Evolutionary conservation across 2,888 invertebrate species (phyloP).

Genomic region (Cyclophora punctaria): DNA sequence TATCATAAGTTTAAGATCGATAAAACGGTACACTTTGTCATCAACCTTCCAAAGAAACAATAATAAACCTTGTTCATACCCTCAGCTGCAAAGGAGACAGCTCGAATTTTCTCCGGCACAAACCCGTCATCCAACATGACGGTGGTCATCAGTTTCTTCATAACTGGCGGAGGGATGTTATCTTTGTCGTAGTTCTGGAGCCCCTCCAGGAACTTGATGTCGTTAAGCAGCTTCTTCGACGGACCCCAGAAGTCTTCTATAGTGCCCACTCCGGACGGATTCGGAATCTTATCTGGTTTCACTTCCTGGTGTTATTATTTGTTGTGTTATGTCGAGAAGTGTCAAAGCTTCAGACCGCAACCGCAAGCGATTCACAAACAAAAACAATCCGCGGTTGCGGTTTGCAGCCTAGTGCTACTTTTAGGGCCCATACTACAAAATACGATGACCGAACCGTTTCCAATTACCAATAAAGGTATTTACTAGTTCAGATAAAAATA

Average conservation of each 20-base stretch:
- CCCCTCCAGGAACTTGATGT: conserved; percentile 92
- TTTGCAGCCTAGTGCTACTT: too few species aligned
- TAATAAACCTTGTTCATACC: conserved; percentile 54
- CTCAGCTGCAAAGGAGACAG: conserved; percentile 92
- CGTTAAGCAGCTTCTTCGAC: conserved; percentile 90
- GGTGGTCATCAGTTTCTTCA: conserved; percentile 87
- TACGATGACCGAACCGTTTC: too few species aligned
- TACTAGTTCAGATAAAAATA: too few species aligned
- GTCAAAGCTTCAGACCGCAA: too few species aligned
- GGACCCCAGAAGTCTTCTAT: conserved; percentile 96
- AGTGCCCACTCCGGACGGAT: conserved; percentile 87
- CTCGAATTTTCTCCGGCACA: conserved; percentile 91
- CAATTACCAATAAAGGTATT: too few species aligned
- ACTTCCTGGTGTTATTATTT: conserved; percentile 73
- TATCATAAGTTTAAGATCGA: background rate
- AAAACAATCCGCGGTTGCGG: too few species aligned
- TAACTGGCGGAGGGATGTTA: conserved; percentile 88
- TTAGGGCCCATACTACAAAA: too few species aligned
- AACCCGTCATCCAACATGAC: conserved; percentile 90
- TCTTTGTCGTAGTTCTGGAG: conserved; percentile 94
- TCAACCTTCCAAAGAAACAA: too few species aligned
- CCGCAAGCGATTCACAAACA: too few species aligned
- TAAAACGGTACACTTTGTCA: background rate
- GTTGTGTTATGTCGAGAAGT: too few species aligned
- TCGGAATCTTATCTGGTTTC: conserved; percentile 90